Base-by-base conservation (phyloP, 2,888 invertebrate species). In the Belgica antarctica region DNA sequence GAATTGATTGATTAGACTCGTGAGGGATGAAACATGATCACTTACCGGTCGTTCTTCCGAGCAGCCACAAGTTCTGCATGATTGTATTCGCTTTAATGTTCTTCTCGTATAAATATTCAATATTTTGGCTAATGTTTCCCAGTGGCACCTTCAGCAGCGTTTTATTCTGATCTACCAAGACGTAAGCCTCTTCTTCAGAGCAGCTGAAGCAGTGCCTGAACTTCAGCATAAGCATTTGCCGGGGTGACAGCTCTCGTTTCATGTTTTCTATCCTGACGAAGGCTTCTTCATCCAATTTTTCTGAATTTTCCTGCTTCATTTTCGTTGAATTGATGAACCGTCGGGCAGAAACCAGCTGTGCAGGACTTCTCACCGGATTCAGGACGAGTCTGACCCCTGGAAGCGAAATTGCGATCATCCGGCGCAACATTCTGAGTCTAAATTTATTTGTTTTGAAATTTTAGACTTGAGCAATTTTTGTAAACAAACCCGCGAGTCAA, bases 81-180 rank as follows among this genome's bases (percentile, higher is more conserved):
- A 41, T 41, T 2, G 41, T 41, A 2, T 12, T 41, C 41, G 31
- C 5, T 7, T 4, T 7, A 31, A 41, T n/a, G 3, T 41, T 41
- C 41, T 2, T 10, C n/a, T 2, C 2, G 74, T 78, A 75, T 31
- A 79, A 81, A 22, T 75, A 75, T 74, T 78, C 66, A 76, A 76
- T 71, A 83, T 76, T 72, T 77, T 77, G 10, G 77, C 27, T 72
- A 82, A 77, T 62, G 77, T 77, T 72, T 74, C n/a, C 41, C 41
- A 41, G 15, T 10, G 3, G 41, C 12, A 41, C n/a, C 31, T 31
- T 41, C 10, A 4, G 41, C 7, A 34, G 8, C 41, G n/a, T 41
- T 41, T 41, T 41, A 15, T 10, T 41, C 10, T 41, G 41, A n/a
- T 41, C 41, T n/a, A 41, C 15, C 10, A 41, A 41, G 41, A n/a